Base-by-base conservation (phyloP, 2,113 vertebrate genomes). In the Desmodus rotundus region DNA sequence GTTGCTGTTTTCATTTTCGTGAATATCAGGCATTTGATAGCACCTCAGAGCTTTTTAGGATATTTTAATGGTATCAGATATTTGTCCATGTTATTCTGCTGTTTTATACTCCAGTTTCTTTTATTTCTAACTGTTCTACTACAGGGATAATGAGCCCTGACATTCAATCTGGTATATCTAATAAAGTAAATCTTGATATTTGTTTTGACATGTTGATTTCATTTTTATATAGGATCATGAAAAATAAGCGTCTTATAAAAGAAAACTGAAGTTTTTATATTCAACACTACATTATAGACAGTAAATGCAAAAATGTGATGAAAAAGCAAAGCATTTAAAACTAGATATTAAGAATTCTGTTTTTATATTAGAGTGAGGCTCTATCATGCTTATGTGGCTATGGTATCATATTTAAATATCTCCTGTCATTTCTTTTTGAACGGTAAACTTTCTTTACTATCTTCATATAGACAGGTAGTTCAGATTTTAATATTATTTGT, bases 391-490 rank as follows among this genome's bases (percentile, higher is more conserved):
- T 90, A 63, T 76, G 81, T 58, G 38, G 3, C 47, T 82, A 13
- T n/a, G 76, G 10, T 93, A 24, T 91, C 31, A 19, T 77, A 68
- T 77, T 92, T 87, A 93, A 96, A 11, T 87, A 67, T 41, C 52
- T 89, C 7, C 10, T 92, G 4, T 84, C 24, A 81, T 95, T 96
- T 95, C 93, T n/a, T n/a, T n/a, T n/a, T n/a, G 43, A 82, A 56
- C 91, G 17, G 10, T 65, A 38, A 58, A 83, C 31, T 89, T 91
- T 86, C 38, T 86, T 56, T 93, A 86, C 26, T 88, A n/a, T 38
- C 67, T 16, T 95, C 76, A 43, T 73, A 43, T 10, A 91, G 61
- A 77, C 17, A 50, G 10, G 31, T 50, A n/a, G 43, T 58, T 90
- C 72, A 24, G 72, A 2, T 96, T 94, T 91, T 92, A 58, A 72